A percentile compares a stretch with the other conserved stretches of the same genome.
Conservation (phyloP, 64 coral and sea anemone species). For the Montipora foliosa region DNA sequence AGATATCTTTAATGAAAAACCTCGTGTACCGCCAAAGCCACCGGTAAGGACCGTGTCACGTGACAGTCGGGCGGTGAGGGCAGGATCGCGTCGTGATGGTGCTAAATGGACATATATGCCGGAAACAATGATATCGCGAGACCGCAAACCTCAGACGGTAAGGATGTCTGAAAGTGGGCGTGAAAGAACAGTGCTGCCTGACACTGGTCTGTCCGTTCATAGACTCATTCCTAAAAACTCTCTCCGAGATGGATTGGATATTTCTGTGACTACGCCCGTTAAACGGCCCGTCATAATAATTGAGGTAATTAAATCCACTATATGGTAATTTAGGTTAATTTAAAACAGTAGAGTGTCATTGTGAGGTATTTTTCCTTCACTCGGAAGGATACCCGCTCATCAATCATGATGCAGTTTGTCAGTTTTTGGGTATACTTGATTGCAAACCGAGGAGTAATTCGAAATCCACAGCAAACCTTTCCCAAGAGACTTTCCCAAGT, state of each 20-base stretch:
- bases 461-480: no score
- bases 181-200: not conserved
- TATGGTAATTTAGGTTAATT: not conserved
- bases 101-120: not conserved
- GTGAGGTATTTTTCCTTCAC: no score
- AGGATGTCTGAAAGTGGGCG: not conserved
- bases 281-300: not conserved
- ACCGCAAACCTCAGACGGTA: not conserved
- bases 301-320: not conserved
- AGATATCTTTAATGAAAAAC: not conserved
- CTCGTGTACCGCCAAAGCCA: slow-evolving; percentile 32
- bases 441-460: no score
- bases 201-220: not conserved
- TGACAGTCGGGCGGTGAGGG: not conserved
- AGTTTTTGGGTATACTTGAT: no score
- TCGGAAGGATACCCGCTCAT: no score
- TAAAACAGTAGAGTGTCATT: no score
- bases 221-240: not conserved
- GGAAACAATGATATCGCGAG: not conserved
- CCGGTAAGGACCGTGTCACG: slow-evolving; percentile 16
- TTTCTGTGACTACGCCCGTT: not conserved
- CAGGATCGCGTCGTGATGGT: not conserved
- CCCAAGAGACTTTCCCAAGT: no score
- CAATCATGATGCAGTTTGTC: no score
- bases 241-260: not conserved